These are phyloP conservation scores for Clarias batrachus DNA, from an alignment of 2,113 vertebrate species.

Conservation along the genomic window DNA sequence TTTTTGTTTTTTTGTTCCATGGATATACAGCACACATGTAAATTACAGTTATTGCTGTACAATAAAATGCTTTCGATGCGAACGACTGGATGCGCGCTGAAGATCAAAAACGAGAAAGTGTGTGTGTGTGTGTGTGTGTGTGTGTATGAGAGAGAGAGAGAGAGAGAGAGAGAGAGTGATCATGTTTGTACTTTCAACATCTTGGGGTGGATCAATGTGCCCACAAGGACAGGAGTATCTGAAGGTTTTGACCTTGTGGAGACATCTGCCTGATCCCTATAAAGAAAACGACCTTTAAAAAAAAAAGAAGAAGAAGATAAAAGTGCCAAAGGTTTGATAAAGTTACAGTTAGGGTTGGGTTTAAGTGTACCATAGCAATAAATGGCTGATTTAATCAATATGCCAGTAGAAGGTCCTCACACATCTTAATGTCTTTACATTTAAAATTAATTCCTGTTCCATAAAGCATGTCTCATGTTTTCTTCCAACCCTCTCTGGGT, in stretches of 20 bases:
- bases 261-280: not conserved
- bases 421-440: not conserved
- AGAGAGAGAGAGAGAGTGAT: not conserved
- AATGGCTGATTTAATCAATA: not conserved
- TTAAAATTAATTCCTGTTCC: not conserved
- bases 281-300: not conserved
- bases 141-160: not conserved
- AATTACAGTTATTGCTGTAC: constrained; percentile 58
- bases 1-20: constrained; percentile 26
- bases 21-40: constrained; percentile 54
- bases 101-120: not conserved
- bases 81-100: constrained; percentile 12
- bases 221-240: not conserved
- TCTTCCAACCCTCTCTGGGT: not conserved
- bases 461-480: not conserved
- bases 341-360: not conserved
- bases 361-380: not conserved
- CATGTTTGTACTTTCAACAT: not conserved
- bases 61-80: constrained; percentile 65
- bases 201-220: not conserved
- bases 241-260: not conserved
- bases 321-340: not conserved
- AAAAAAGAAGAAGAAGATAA: not conserved
- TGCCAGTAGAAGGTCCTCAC: not conserved
- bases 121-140: constrained; percentile 11